Conservation (phyloP, 2,888 invertebrate species). For the Dryadula phaetusa region DNA sequence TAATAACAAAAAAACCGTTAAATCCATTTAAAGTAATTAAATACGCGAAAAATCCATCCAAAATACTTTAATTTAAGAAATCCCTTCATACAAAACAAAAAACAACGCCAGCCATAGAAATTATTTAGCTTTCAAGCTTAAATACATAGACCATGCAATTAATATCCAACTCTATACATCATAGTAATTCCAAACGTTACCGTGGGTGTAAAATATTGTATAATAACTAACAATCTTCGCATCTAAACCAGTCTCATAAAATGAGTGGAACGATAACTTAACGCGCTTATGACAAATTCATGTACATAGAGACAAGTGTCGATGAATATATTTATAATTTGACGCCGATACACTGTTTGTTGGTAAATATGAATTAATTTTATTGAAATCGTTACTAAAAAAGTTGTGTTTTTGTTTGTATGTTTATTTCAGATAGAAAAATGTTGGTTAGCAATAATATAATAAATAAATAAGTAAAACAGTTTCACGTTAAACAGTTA, state of each 20-base stretch:
- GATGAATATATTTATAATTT: slow-evolving; percentile 58
- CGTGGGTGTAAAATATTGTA: slow-evolving; percentile 24
- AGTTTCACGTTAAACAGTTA: too few species aligned
- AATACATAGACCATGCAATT: not conserved
- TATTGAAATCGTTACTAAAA: not conserved
- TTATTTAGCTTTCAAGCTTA: not conserved
- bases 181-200: slow-evolving; percentile 6
- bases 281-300: slow-evolving; percentile 47
- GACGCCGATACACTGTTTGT: slow-evolving; percentile 51
- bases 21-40: too few species aligned
- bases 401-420: not conserved
- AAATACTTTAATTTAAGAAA: too few species aligned
- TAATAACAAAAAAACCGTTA: too few species aligned
- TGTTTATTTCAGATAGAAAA: not conserved
- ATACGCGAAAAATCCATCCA: too few species aligned
- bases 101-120: too few species aligned
- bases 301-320: slow-evolving; percentile 44
- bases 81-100: too few species aligned
- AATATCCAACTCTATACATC: slow-evolving; percentile 5
- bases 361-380: slow-evolving; percentile 37
- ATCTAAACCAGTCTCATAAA: slow-evolving; percentile 23
- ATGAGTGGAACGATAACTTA: slow-evolving; percentile 28
- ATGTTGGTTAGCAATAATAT: too few species aligned
- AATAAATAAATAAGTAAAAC: too few species aligned
- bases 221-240: slow-evolving; percentile 22